Evolutionary conservation across 2,113 vertebrate genomes (phyloP).

Genomic region (Sterrhoptilus dennistouni): DNA sequence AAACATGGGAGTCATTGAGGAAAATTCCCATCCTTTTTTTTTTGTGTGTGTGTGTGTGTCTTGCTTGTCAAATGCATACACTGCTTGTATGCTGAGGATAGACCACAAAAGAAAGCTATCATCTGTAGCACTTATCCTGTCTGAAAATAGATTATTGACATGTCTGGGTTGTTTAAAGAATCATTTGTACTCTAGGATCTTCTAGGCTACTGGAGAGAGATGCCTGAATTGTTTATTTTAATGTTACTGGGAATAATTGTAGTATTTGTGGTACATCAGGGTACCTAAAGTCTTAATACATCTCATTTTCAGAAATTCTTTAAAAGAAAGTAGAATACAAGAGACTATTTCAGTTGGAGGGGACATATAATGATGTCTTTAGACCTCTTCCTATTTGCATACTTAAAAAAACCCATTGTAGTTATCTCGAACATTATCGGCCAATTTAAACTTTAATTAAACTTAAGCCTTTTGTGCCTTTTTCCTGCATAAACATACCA

Average conservation of each 20-base stretch:
- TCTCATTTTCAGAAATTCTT: neutral
- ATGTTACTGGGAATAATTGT: neutral
- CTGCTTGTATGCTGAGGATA: neutral
- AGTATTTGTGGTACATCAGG: neutral
- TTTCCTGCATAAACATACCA: neutral
- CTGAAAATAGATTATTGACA: neutral
- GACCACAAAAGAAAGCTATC: neutral
- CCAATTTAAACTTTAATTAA: neutral
- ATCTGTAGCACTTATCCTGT: neutral
- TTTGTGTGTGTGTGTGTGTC: neutral
- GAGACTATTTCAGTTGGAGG: neutral
- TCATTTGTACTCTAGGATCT: neutral
- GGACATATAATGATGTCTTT: neutral
- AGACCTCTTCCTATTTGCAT: neutral
- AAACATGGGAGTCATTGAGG: neutral
- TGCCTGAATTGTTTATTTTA: neutral
- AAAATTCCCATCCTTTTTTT: neutral
- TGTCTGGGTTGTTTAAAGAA: neutral
- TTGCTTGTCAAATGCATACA: fast-evolving
- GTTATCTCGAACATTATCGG: neutral
- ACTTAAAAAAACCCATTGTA: neutral
- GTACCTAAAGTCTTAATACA: neutral
- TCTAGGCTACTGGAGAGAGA: neutral
- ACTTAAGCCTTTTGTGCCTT: neutral
- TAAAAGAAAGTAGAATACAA: neutral